Evolutionary conservation across 2,888 invertebrate genomes (phyloP).

Genomic region (Isotomurus palustris): DNA sequence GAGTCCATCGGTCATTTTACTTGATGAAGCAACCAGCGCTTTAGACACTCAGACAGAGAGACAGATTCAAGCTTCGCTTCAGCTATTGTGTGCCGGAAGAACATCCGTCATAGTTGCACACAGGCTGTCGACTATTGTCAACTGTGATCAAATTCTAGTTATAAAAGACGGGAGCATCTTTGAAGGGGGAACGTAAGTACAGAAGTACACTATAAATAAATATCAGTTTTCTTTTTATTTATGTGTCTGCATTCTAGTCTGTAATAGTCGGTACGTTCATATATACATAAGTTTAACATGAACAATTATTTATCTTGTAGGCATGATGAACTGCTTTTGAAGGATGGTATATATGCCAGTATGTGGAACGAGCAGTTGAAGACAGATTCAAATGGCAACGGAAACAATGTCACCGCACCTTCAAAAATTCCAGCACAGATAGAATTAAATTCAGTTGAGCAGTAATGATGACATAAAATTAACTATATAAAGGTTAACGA

Average conservation of each 20-base stretch:
- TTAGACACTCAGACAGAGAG: slow-evolving; percentile 93
- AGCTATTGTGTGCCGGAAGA: slow-evolving; percentile 72
- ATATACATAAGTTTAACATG: slow-evolving; percentile 5
- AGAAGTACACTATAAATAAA: slow-evolving; percentile 1
- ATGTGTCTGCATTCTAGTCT: background rate
- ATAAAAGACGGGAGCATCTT: slow-evolving; percentile 84
- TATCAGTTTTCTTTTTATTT: background rate
- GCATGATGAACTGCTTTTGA: slow-evolving; percentile 65
- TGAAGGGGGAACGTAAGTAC: slow-evolving; percentile 74
- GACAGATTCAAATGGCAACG: slow-evolving; percentile 19
- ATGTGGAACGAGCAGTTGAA: slow-evolving; percentile 92
- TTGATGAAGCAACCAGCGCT: slow-evolving; percentile 95
- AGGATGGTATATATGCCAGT: slow-evolving; percentile 71
- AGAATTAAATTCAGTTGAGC: background rate
- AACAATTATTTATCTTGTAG: slow-evolving; percentile 53
- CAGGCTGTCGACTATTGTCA: slow-evolving; percentile 86
- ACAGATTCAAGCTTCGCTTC: slow-evolving; percentile 74
- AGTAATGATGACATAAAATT: background rate
- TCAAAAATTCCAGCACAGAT: background rate
- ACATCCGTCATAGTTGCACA: slow-evolving; percentile 95
- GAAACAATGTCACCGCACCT: slow-evolving; percentile 7
- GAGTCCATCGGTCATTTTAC: slow-evolving; percentile 78
- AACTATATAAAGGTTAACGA: background rate
- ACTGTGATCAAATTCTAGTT: slow-evolving; percentile 91
- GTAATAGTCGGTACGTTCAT: background rate